phyloP scores from a whole-genome alignment of 2,797 vertebrate genomes.

The Prunella strophiata region DNA sequence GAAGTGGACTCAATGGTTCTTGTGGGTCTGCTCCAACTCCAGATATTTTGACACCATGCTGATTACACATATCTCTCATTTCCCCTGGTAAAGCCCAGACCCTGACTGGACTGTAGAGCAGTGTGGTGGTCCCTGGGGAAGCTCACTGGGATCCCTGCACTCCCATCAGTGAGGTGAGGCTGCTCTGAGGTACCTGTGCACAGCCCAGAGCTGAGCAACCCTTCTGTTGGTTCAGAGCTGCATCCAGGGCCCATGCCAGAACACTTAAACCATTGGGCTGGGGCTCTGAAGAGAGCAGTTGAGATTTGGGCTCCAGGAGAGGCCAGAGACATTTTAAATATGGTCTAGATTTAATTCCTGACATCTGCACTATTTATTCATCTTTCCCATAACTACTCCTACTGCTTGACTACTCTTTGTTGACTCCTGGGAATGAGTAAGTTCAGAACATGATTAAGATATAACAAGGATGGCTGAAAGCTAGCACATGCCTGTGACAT shows the following conservation, averaged over 20 bases:
- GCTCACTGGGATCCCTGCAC: background rate
- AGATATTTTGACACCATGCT: background rate
- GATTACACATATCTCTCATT: background rate
- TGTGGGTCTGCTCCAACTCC: background rate
- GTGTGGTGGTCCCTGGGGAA: rapidly evolving
- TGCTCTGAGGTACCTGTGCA: background rate
- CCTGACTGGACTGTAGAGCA: background rate
- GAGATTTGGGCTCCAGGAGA: background rate
- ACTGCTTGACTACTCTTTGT: background rate
- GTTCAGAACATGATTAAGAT: constrained; percentile 21
- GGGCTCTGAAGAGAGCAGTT: background rate
- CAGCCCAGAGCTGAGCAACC: background rate
- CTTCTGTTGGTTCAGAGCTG: background rate
- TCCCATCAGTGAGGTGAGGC: background rate
- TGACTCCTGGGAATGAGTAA: constrained; percentile 14
- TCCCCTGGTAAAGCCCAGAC: background rate
- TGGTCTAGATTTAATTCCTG: background rate
- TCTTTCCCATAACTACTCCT: constrained; percentile 40
- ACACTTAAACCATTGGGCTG: background rate
- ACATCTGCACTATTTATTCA: constrained; percentile 36
- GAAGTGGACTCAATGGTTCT: background rate
- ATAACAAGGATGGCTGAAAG: background rate
- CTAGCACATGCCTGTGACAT: constrained; percentile 17
- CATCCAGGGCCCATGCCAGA: background rate
- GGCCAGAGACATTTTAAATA: background rate